phyloP scores from a whole-genome alignment of 2,888 invertebrate species.

The Oscheius sp. region DNA sequence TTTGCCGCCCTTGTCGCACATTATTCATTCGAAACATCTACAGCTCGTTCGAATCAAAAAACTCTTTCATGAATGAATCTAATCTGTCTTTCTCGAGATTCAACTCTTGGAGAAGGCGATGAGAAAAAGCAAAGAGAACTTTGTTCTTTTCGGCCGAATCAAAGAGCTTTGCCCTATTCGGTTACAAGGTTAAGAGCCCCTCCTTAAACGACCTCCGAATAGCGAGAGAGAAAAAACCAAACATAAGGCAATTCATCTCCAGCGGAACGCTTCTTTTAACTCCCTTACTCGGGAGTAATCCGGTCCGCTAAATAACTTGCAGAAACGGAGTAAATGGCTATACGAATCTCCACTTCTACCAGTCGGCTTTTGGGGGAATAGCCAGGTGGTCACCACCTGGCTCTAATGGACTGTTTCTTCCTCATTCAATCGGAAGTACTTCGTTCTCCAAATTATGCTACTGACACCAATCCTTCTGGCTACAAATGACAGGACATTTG shows the following conservation, averaged over 20 bases:
- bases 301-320: not conserved
- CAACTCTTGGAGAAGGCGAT: not conserved
- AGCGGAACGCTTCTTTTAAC: not conserved
- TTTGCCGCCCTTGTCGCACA: constrained; percentile 16
- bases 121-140: not conserved
- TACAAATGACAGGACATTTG: too few species aligned
- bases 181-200: not conserved
- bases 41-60: not conserved
- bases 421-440: not conserved
- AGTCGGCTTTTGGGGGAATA: not conserved
- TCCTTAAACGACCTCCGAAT: not conserved
- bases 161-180: not conserved
- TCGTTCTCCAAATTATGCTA: too few species aligned
- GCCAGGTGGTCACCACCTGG: constrained; percentile 8
- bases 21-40: constrained; percentile 8
- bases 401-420: not conserved
- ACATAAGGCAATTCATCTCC: not conserved
- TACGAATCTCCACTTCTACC: too few species aligned
- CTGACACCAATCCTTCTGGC: too few species aligned
- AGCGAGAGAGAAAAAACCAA: not conserved
- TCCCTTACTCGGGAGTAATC: not conserved
- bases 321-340: not conserved
- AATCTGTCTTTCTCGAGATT: not conserved
- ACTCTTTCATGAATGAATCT: not conserved
- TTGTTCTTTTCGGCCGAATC: not conserved